Evolutionary conservation across 2,797 vertebrate species (phyloP).

Genomic region (Lerista edwardsae): DNA sequence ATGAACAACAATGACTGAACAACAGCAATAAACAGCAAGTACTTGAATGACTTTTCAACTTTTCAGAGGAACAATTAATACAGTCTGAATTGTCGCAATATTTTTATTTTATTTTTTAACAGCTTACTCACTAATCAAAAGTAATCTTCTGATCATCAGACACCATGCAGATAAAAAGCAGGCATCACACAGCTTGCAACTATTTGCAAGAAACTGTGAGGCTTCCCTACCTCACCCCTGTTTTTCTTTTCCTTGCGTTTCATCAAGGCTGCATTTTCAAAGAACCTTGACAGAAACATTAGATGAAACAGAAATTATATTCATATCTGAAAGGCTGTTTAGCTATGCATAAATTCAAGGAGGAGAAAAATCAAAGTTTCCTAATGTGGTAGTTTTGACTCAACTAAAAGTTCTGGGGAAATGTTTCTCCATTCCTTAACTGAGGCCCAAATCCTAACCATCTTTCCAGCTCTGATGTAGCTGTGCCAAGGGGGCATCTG

Average conservation of each 20-base stretch:
- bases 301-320: slow-evolving; percentile 27
- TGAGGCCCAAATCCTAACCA: too few relatives aligned
- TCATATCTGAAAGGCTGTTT: slow-evolving; percentile 6
- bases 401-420: slow-evolving; percentile 17
- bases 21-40: background rate
- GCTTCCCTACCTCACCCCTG: background rate
- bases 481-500: too few relatives aligned
- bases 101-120: slow-evolving; percentile 17
- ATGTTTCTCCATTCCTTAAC: background rate
- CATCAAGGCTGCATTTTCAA: slow-evolving; percentile 22
- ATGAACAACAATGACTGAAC: too few relatives aligned
- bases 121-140: slow-evolving; percentile 28
- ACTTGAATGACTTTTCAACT: slow-evolving; percentile 7
- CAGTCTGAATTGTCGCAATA: background rate
- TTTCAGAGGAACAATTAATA: slow-evolving; percentile 8
- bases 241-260: background rate
- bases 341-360: slow-evolving; percentile 22
- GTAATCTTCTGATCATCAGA: slow-evolving; percentile 27
- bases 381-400: background rate
- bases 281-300: slow-evolving; percentile 7
- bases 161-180: slow-evolving; percentile 23
- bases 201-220: slow-evolving; percentile 7
- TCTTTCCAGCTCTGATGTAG: too few relatives aligned
- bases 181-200: slow-evolving; percentile 6
- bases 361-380: background rate